Base-by-base conservation (phyloP, 2,113 vertebrate species). In the Arvicanthis niloticus region DNA sequence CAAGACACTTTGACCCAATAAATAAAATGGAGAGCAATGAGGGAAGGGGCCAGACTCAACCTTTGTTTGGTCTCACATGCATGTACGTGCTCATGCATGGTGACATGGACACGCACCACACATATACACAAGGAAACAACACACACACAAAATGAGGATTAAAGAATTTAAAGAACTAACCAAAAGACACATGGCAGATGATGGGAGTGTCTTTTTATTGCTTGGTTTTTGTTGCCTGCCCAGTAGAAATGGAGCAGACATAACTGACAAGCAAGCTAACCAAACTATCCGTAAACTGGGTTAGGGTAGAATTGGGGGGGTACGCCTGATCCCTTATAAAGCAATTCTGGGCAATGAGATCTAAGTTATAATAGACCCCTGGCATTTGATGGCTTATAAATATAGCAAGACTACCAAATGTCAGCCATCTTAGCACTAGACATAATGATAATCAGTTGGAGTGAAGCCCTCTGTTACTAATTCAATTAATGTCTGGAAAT, bases 401-500 rank as follows among this genome's bases (percentile, higher is more conserved):
- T 76, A 51, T 42, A 72, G 53, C 0, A 96, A 88, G 48, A 62
- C 26, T 82, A 73, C 8, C 48, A 84, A 91, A 84, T 78, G 3
- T 68, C 91, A 94, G 82, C 87, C 34, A 67, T 77, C 48, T n/a
- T 2, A 37, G 80, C 86, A 58, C 37, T 92, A 42, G 77, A 85
- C 40, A 86, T 96, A 48, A 92, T 96, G 88, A 65, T 88, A 86
- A 95, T 93, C 58, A 92, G 21, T 93, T 84, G 42, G 68, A 72
- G 29, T 85, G 56, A 88, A 86, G 4, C 73, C 22, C 22, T 45
- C 15, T 93, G 62, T 88, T 89, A 56, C 89, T 96, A 67, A 94
- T 93, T 91, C 85, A 95, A 78, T 97, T 91, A 85, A 76, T 96
- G 80, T 76, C 93, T 92, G 1, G n/a, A 93, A 86, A 73, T 75